These are phyloP conservation scores for Protobothrops mucrosquamatus DNA, from an alignment of 2,113 vertebrate genomes.

Conservation along the genomic window DNA sequence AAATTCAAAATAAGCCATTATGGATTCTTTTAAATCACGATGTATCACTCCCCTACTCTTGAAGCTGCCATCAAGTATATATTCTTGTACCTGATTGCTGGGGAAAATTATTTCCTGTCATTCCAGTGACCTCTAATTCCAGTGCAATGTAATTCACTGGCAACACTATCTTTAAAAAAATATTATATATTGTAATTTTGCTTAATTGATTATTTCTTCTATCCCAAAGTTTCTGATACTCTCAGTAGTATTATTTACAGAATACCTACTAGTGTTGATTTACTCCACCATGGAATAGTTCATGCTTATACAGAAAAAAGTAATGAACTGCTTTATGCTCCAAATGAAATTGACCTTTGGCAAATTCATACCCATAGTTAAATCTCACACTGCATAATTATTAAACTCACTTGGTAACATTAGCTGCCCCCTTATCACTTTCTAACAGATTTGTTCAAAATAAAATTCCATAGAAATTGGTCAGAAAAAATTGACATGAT, in stretches of 20 bases:
- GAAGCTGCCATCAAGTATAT: constrained; percentile 37
- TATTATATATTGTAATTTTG: not conserved
- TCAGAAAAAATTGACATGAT: not conserved
- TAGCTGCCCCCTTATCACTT: not conserved
- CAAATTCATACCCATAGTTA: not conserved
- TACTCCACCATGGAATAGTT: not conserved
- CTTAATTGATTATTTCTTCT: not conserved
- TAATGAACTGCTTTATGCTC: not conserved
- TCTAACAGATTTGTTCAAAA: not conserved
- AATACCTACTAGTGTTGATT: not conserved
- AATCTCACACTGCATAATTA: not conserved
- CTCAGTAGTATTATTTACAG: not conserved
- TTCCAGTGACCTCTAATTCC: constrained; percentile 31
- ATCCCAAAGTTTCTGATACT: not conserved
- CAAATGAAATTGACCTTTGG: not conserved
- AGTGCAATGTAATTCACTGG: constrained; percentile 30
- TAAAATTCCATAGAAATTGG: not conserved
- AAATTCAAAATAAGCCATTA: constrained; percentile 35
- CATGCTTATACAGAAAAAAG: not conserved
- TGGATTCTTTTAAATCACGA: constrained; percentile 29
- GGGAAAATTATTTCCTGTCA: constrained; percentile 44
- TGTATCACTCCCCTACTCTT: constrained; percentile 13
- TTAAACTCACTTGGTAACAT: not conserved
- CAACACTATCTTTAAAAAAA: not conserved
- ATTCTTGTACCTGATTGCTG: constrained; percentile 40